phyloP scores from a whole-genome alignment of 2,888 invertebrate genomes.

The Morinoia aosen region DNA sequence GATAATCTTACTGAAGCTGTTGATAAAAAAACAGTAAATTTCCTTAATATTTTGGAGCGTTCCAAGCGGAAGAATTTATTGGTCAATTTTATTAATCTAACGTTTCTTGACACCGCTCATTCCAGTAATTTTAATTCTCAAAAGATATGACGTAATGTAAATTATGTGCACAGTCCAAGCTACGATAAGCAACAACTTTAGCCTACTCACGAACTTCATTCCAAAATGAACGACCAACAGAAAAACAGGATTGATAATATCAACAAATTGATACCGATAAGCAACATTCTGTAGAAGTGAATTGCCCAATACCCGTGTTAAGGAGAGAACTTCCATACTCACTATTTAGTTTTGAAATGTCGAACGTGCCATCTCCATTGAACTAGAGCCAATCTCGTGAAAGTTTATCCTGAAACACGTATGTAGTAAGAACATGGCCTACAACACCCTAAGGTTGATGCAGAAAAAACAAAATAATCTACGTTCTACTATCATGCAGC shows the following conservation, averaged over 20 bases:
- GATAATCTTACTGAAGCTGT: no score
- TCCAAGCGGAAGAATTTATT: neutral
- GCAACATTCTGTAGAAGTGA: neutral
- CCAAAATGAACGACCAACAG: neutral
- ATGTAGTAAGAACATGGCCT: neutral
- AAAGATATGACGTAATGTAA: neutral
- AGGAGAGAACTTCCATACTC: neutral
- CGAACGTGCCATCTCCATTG: neutral
- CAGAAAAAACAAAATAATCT: neutral
- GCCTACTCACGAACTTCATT: neutral
- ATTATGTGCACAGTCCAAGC: neutral
- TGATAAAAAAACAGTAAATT: no score
- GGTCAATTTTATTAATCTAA: neutral
- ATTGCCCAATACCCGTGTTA: neutral
- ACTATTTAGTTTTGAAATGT: neutral
- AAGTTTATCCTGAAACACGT: neutral
- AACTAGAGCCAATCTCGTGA: neutral
- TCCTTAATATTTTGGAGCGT: neutral
- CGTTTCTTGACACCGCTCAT: neutral
- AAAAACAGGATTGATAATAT: neutral
- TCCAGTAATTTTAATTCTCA: neutral
- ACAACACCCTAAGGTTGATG: neutral
- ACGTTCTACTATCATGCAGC: neutral
- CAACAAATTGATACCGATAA: neutral
- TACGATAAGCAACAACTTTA: neutral